Base-by-base conservation (phyloP, 2,113 vertebrate genomes). In the Hirundichthys speculiger region DNA sequence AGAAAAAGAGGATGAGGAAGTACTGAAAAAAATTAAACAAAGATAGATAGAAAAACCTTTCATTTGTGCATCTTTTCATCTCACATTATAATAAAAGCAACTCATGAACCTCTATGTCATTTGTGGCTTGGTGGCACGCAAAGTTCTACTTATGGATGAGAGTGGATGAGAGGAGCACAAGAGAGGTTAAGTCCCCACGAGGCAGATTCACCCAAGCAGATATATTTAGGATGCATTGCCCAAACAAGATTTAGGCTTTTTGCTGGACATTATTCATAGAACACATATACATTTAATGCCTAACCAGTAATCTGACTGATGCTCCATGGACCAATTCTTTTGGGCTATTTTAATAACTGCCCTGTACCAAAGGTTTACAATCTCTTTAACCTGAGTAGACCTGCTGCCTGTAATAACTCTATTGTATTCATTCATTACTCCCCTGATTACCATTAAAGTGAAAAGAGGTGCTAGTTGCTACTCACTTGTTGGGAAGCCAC, bases 231-330 rank as follows among this genome's bases (percentile, higher is more conserved):
- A 80, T 66, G 80, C 85, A 73, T 80, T 67, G 50, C 71, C 67
- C 81, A 72, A 88, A 87, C 64, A 78, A 80, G 87, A 86, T 90
- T 86, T 71, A 59, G 68, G 56, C 80, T 86, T 86, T 88, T 88
- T 80, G 82, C 79, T 87, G 82, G 79, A 83, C 83, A 88, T 86
- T 84, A 89, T 82, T 84, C 71, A 5, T n/a, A n/a, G n/a, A n/a
- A n/a, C n/a, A n/a, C n/a, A n/a, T 79, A 54, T 84, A 79, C 47
- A 80, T 86, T 85, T 81, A 73, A 79, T 34, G 68, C 6, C 24
- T 60, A 77, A 61, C 73, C 56, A 39, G 1, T 20, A 69, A 49
- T 69, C 53, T 49, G 25, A 71, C 48, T 47, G 69, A 80, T 56
- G 66, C 58, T 15, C 57, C 30, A 34, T 10, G 18, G 7, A 16